A percentile compares a stretch with the other conserved stretches of the same genome.
phyloP scores from a whole-genome alignment of 2,113 vertebrate genomes.

The Potamarius usumacintae region DNA sequence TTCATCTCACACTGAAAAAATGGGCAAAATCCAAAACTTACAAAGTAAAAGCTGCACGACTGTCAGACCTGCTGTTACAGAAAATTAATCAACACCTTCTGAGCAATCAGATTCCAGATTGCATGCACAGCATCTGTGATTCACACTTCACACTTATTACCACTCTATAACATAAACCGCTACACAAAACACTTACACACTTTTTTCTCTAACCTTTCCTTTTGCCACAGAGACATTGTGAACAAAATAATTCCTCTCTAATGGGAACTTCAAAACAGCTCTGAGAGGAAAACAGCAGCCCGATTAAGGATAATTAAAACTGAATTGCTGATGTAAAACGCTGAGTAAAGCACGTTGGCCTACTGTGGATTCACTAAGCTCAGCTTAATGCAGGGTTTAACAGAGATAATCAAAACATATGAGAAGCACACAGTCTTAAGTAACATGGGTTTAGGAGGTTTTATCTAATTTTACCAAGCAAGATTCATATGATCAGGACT shows the following conservation, averaged over 20 bases:
- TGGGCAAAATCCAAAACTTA: too few relatives aligned
- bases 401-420: background rate
- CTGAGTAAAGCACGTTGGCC: background rate
- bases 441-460: background rate
- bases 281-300: background rate
- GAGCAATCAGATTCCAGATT: too few relatives aligned
- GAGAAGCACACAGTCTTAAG: background rate
- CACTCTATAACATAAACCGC: background rate
- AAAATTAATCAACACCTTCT: too few relatives aligned
- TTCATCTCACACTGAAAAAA: too few relatives aligned
- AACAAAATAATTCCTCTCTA: background rate
- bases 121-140: background rate
- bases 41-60: too few relatives aligned
- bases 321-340: conserved; percentile 7
- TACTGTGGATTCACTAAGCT: background rate
- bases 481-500: background rate
- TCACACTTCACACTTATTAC: background rate
- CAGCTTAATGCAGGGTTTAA: background rate
- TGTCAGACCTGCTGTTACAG: too few relatives aligned
- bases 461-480: too few relatives aligned
- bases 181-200: background rate
- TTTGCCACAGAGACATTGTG: background rate
- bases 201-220: background rate
- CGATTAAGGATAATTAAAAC: conserved; percentile 25
- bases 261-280: conserved; percentile 5